Evolutionary conservation across 2,113 vertebrate genomes (phyloP), one percentile per base, ranked within the genome.

Genomic region (Rostratula benghalensis): DNA sequence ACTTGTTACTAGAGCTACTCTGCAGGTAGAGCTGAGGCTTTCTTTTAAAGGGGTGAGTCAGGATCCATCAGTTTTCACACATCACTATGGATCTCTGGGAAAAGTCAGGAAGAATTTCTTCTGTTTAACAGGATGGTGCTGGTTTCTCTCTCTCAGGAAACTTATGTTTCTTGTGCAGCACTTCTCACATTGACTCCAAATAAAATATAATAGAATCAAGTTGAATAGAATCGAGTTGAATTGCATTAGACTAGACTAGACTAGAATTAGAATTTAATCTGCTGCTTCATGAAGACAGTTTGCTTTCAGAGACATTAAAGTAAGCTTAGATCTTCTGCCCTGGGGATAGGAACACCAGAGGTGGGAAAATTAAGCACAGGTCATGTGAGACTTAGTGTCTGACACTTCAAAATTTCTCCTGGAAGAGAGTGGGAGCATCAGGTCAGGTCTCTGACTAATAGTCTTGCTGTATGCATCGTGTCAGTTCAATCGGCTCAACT

Each of bases 381-480:
- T 90, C 0, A 0, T 60, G n/a, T 70, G 43, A 92, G 37, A 48
- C 18, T 64, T 1, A 0, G 4, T 45, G 48, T 69, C 48, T 64
- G 74, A 6, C 61, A n/a, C 24, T 71, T 70, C 0, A 71, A 5
- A 37, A 28, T 75, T 67, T 87, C 30, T 89, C 23, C 31, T 6
- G 11, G 64, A 85, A 35, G 28, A 71, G 16, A 57, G 21, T 13
- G 51, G 45, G 50, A 91, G 48, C 78, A 54, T 45, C 54, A 16
- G 27, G 15, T 53, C 59, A 65, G 21, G 24, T 80, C 41, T 83
- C 45, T 74, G 43, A 17, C 57, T 56, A 57, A 25, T 31, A 37
- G 16, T 77, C 41, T 79, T 79, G 15, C 61, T 83, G 27, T 59
- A 20, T 69, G 9, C 41, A 19, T 25, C 9, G 3, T 9, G 13